These are phyloP conservation scores for Timandra comae DNA, from an alignment of 2,888 invertebrate genomes.

Conservation along the genomic window DNA sequence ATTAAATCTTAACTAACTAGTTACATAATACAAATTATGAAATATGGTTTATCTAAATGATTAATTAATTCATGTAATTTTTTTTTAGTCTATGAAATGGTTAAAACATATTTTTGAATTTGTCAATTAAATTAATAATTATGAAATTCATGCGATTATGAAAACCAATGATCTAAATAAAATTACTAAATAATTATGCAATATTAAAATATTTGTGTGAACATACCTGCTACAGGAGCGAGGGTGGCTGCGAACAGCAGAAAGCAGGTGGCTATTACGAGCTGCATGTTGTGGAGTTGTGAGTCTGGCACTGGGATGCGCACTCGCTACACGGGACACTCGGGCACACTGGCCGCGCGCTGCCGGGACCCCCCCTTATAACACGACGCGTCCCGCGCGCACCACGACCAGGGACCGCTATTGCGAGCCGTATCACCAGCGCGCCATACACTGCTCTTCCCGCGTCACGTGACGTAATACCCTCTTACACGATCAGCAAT, in stretches of 20 bases:
- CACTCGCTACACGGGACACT: constrained; percentile 70
- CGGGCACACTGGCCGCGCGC: constrained; percentile 74
- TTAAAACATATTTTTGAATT: too few species aligned
- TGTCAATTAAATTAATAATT: too few species aligned
- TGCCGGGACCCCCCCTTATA: constrained; percentile 72
- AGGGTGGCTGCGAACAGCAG: constrained; percentile 72
- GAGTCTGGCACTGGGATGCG: constrained; percentile 53
- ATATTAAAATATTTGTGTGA: too few species aligned
- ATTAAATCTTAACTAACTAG: too few species aligned
- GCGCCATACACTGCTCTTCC: constrained; percentile 41
- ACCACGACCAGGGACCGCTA: constrained; percentile 47
- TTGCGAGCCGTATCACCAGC: constrained; percentile 31
- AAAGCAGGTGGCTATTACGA: constrained; percentile 73
- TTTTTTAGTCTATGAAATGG: too few species aligned
- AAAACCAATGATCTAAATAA: too few species aligned
- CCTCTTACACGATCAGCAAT: constrained; percentile 9
- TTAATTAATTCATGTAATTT: too few species aligned
- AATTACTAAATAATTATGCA: too few species aligned
- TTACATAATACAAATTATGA: too few species aligned
- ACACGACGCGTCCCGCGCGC: constrained; percentile 68
- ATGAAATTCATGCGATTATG: too few species aligned
- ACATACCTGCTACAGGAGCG: constrained; percentile 75
- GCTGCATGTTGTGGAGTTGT: constrained; percentile 54
- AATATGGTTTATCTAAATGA: too few species aligned
- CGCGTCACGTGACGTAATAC: constrained; percentile 6